Base-by-base conservation (phyloP, 1,140 invertebrate species). In the Drosophila kepulauana region DNA sequence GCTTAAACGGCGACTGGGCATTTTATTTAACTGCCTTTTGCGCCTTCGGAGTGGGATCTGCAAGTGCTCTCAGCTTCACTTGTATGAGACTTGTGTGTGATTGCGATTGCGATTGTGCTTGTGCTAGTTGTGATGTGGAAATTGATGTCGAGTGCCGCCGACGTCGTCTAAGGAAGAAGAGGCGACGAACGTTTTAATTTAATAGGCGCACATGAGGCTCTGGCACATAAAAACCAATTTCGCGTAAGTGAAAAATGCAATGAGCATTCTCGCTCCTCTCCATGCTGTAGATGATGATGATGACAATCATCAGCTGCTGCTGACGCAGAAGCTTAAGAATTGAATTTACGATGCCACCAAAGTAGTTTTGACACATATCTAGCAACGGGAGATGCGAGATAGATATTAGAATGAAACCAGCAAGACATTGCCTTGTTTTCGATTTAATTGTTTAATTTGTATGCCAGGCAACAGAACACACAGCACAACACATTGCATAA, bases 181-280 rank as follows among this genome's bases (percentile, higher is more conserved):
- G 67, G 80, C 78, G 41, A 13, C n/a, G 41, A 80, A 65, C 81
- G 80, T 72, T 88, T 89, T 87, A 82, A 88, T 78, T 89, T 89
- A 84, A 88, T 88, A 89, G 80, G 84, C 84, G 80, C 84, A 88
- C 84, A 87, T 88, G 84, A 78, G 85, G 57, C 84, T 64, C 80
- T 79, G 77, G 51, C 73, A 89, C 85, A 89, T 89, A 89, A 89
- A 89, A 89, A 85, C 86, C 85, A 89, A 89, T 89, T 89, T 89
- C 81, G 85, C 85, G 85, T 77, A 89, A 89, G 85, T 90, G 85
- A 89, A 89, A 89, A 89, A 89, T 89, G 85, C 85, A 89, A 89
- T 89, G 85, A 89, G 86, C 75, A 78, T 79, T 81, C 78, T 72
- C 59, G 56, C 66, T 30, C 25, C n/a, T 13, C n/a, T 4, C 33